Evolutionary conservation across 2,797 vertebrate genomes (phyloP).

Genomic region (Lemur catta): DNA sequence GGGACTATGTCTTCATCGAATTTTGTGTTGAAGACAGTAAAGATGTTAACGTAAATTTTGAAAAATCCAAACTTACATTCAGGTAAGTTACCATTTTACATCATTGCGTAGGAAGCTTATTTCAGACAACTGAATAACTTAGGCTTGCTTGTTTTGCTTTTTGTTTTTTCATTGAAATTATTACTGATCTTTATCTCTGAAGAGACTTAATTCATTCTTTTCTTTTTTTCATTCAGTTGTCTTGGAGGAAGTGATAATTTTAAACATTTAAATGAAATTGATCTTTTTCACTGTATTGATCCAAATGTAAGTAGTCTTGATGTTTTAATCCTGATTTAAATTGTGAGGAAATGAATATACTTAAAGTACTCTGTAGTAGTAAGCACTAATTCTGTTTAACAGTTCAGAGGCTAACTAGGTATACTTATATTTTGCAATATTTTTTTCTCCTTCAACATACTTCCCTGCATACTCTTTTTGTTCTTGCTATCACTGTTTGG

Average conservation of each 20-base stretch:
- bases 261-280: constrained; percentile 96
- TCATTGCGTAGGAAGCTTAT: background rate
- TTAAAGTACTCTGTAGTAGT: constrained; percentile 12
- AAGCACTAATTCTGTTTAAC: background rate
- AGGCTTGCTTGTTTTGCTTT: rapidly evolving
- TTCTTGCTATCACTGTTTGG: background rate
- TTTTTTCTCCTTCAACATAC: background rate
- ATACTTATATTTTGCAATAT: background rate
- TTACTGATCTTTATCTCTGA: background rate
- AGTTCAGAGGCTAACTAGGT: background rate
- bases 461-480: background rate
- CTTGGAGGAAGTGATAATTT: constrained; percentile 93
- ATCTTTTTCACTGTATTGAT: constrained; percentile 96
- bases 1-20: constrained; percentile 96
- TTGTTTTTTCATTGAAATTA: background rate
- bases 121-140: background rate
- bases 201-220: background rate
- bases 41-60: constrained; percentile 95
- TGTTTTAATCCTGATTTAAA: constrained; percentile 43
- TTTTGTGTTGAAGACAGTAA: constrained; percentile 98
- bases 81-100: constrained; percentile 85
- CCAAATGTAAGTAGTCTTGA: constrained; percentile 91
- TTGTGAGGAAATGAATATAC: background rate
- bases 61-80: constrained; percentile 94
- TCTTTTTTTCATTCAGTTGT: constrained; percentile 87